Conservation (phyloP, 2,797 vertebrate genomes). For the Phrynocephalus vlangalii region DNA sequence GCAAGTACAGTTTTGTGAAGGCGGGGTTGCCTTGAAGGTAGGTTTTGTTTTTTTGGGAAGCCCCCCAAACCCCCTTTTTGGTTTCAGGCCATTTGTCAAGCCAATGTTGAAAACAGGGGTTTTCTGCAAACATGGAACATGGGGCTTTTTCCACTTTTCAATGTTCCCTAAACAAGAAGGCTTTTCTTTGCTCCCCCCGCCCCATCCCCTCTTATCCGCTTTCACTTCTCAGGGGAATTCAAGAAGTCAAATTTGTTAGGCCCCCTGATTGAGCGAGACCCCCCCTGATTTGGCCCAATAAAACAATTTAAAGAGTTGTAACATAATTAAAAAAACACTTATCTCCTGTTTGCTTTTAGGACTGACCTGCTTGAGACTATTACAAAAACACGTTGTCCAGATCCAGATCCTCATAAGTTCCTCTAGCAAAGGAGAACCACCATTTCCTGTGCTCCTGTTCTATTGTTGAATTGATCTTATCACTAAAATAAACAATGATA, state of each 20-base stretch:
- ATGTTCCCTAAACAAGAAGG: background rate
- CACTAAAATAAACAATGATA: background rate
- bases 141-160: background rate
- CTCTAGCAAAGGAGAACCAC: background rate
- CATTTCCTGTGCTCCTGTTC: background rate
- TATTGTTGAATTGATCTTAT: no score
- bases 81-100: slow-evolving; percentile 6
- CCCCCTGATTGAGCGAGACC: background rate
- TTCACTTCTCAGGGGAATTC: slow-evolving; percentile 2
- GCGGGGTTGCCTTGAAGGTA: background rate
- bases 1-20: background rate
- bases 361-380: background rate
- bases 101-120: background rate
- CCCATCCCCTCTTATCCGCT: background rate
- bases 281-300: background rate
- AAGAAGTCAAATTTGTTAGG: background rate
- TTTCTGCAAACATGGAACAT: background rate
- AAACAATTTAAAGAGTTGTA: background rate
- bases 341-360: no score
- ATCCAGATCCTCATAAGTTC: background rate
- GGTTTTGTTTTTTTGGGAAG: background rate
- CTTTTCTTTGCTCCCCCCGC: background rate
- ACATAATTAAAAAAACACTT: background rate
- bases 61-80: background rate
- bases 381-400: background rate